Evolutionary conservation across 2,797 vertebrate genomes (phyloP), one percentile per base, ranked within the genome.

Genomic region (Halcyon chelicuti): DNA sequence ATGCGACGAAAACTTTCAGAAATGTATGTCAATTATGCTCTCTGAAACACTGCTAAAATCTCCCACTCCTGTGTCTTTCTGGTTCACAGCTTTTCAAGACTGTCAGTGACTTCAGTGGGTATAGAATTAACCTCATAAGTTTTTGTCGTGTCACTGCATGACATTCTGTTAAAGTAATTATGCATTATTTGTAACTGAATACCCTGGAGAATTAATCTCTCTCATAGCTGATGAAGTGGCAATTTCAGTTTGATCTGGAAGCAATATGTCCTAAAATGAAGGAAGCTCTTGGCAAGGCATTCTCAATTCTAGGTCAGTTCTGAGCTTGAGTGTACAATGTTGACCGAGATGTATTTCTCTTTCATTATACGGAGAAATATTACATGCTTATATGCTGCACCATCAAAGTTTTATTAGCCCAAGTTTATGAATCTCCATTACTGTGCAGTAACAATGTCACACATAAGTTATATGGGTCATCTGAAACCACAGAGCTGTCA

Each of bases 401-500:
- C 44, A 26, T 94, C 75, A 84, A 93, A 86, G 68, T 94, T 95
- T 96, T 90, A 93, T 93, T 91, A 90, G 95, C 35, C 65, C 28
- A 23, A 72, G 73, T 93, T 91, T 94, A 90, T 92, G 94, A 90
- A 78, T 93, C 85, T 88, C 82, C 52, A 78, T 94, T 90, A 77
- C 89, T 88, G 65, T 82, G 85, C 91, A 23, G 81, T 96, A 94
- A 86, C 79, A 66, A n/a, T 86, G 92, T 89, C 89, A 92, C 71
- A 83, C 77, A 42, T 87, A 95, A 92, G 77, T 96, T 96, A 82
- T 87, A 39, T 74, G 61, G 77, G 84, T 91, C 89, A 83, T 82
- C 84, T 87, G 85, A 88, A 95, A 89, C 68, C 58, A 62, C 61
- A 57, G 65, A 0, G 0, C 75, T 93, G 75, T 92, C 86, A 86